Base-by-base conservation (phyloP, 1,140 invertebrate species). In the Archegozetes longisetosus region DNA sequence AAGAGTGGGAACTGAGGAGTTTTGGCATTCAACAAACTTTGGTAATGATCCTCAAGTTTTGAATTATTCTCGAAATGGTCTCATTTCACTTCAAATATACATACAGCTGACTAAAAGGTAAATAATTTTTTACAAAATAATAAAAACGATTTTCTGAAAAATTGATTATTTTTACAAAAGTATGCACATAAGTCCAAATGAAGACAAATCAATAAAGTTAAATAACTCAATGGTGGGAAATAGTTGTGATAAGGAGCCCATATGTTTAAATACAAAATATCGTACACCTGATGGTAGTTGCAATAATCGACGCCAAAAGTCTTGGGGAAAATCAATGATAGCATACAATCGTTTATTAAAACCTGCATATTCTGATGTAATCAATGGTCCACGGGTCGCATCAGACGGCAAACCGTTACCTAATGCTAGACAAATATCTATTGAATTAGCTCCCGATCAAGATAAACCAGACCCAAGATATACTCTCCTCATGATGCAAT, bases 401-500 rank as follows among this genome's bases (percentile, higher is more conserved):
- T 23, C 22, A 24, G 26, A 26, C 56, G 65, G 65, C 12, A 53
- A 50, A 4, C 29, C 52, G n/a, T 53, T 67, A 6, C 65, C 66
- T 1, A 67, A 58, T 61, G 54, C 66, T 40, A 48, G 66, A 50
- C 53, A 58, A 3, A 58, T 67, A 14, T 64, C 63, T 48, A 28
- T 66, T 22, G 57, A 57, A 12, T 64, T 64, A 60, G 62, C 64
- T 9, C 65, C 61, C 12, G 62, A 65, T 28, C 52, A 61, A 23
- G 60, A 66, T 13, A 55, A 28, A 6, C 57, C 58, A 23, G 54
- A 62, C 40, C 29, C 61, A 14, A 59, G 66, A 14, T 60, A 56
- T 32, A 55, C 61, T 12, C 89, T 93, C 66, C 95, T 98, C 92
- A 79, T 94, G 0, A 98, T 98, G 93, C 93, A 98, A 72, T 98